Evolutionary conservation across 2,888 invertebrate genomes (phyloP), one percentile per base, ranked within the genome.

Genomic region (Apotomis capreana): DNA sequence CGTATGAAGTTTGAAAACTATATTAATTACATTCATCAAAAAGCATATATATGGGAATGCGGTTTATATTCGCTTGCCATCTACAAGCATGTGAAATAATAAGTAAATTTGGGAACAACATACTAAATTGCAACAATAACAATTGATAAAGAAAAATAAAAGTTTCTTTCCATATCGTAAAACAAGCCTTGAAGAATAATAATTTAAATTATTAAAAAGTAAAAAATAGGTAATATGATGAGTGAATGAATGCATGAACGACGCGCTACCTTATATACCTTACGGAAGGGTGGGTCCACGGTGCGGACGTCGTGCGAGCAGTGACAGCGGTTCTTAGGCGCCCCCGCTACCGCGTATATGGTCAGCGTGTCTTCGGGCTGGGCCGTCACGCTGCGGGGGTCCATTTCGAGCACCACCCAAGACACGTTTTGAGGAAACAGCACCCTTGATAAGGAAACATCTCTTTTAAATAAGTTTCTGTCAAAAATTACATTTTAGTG

Each of bases 381-480:
- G 1, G 97, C 97, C 0, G 99, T 99, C 67, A 98, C 96, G 87
- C 98, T 98, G 74, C 97, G 95, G 0, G 97, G 95, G 85, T 99
- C 99, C 91, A 99, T 99, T 90, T 99, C 98, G 5, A 99, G 90
- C 12, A 97, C 97, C 83, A 99, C 94, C 97, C 99, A 99, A 77
- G 97, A 96, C 0, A 99, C 97, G 76, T 95, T 95, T 3, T 96
- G 94, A 0, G 99, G 98, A 89, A 99, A 99, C 55, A 96, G 94
- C 8, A 99, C 98, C 87, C 97, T 96, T 83, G 75, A 79, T 9
- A 54, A 74, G 65, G 73, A 5, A 10, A 8, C 63, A 26, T 75
- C 46, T 6, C 6, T n/a, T 6, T 26, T 63, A 49, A 13, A n/a
- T n/a, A n/a, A n/a, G n/a, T n/a, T n/a, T n/a, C n/a, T n/a, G n/a